Percentiles rank a stretch among this genome's conserved stretches.
Evolutionary conservation across 1,140 invertebrate genomes (phyloP).

Genomic region (Eriosoma lanigerum): DNA sequence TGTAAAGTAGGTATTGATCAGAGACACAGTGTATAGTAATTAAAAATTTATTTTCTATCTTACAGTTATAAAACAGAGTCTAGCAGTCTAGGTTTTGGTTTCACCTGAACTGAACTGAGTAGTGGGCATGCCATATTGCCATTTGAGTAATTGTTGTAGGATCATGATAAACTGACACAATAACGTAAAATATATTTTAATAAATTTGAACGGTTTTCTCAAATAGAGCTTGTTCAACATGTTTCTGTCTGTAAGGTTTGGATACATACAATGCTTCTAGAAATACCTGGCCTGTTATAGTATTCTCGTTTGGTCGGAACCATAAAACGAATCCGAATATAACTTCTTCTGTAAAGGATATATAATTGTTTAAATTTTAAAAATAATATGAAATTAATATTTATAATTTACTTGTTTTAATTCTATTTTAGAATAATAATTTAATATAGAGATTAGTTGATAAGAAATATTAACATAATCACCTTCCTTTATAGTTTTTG

Average conservation of each 20-base stretch:
- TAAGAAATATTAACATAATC: neutral
- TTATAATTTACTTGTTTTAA: too few relatives aligned
- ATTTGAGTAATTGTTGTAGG: too few relatives aligned
- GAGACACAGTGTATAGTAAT: too few relatives aligned
- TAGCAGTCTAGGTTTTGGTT: too few relatives aligned
- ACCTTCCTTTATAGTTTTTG: constrained; percentile 28
- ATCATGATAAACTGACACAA: too few relatives aligned
- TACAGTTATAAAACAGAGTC: too few relatives aligned
- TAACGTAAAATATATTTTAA: neutral
- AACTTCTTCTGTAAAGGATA: neutral
- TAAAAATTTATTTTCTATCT: too few relatives aligned
- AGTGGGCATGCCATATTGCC: too few relatives aligned
- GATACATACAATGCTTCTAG: constrained; percentile 36
- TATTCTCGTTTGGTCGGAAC: neutral
- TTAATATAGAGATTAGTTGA: neutral
- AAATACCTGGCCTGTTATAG: neutral
- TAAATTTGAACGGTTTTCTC: constrained; percentile 26
- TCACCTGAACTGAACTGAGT: too few relatives aligned
- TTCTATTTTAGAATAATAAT: neutral
- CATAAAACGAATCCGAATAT: constrained; percentile 37
- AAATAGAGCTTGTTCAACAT: constrained; percentile 32
- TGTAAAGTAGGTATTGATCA: too few relatives aligned
- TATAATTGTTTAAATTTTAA: neutral
- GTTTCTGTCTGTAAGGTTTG: constrained; percentile 27
- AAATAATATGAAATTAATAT: too few relatives aligned